phyloP scores from a whole-genome alignment of 2,113 vertebrate genomes.

The Casuarius casuarius region DNA sequence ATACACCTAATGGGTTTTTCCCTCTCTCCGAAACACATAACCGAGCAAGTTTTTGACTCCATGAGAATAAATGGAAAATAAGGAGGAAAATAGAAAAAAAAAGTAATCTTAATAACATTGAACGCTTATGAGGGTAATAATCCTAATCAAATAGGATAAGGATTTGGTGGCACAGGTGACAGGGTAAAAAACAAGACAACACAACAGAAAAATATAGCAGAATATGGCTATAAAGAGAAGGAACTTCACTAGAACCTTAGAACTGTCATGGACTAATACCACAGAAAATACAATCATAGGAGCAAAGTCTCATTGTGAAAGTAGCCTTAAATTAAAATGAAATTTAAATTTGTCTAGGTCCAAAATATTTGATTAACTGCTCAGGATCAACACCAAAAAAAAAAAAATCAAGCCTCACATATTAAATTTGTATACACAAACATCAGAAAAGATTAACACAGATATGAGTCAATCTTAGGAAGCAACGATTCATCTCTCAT shows the following conservation, averaged over 20 bases:
- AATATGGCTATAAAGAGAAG: neutral
- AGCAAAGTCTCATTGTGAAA: neutral
- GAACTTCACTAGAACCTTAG: neutral
- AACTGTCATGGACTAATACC: accelerated
- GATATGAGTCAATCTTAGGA: neutral
- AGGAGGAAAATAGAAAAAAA: neutral
- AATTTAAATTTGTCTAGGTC: neutral
- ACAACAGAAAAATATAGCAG: neutral
- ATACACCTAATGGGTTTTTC: neutral
- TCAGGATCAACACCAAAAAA: neutral
- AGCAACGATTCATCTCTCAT: neutral
- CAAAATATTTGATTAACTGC: neutral
- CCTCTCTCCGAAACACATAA: neutral
- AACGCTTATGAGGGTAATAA: neutral
- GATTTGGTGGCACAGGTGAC: neutral
- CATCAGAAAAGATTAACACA: neutral
- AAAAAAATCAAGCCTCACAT: neutral
- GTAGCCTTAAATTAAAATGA: neutral
- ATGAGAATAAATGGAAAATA: neutral
- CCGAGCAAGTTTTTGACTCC: neutral
- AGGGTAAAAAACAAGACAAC: neutral
- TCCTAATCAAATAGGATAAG: neutral
- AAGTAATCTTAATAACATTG: neutral
- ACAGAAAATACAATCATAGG: neutral
- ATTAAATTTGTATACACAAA: neutral